Percentiles rank a stretch among this genome's conserved stretches.
Evolutionary conservation across 1,140 invertebrate genomes (phyloP).

Genomic region (Camponotus floridanus): DNA sequence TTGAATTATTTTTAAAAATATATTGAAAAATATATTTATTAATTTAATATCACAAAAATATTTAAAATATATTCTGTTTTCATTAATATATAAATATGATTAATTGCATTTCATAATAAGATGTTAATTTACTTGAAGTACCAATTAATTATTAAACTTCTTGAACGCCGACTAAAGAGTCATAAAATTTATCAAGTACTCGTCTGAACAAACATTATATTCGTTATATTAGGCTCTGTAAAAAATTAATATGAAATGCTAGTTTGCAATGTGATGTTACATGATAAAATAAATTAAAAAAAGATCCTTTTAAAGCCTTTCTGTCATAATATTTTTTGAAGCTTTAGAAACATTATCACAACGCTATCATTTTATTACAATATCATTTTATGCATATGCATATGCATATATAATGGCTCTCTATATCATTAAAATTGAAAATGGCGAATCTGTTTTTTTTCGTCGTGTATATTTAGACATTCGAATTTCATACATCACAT

Average conservation of each 20-base stretch:
- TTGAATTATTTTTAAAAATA: constrained; percentile 23
- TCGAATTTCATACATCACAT: background rate
- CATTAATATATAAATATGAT: background rate
- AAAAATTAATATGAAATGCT: background rate
- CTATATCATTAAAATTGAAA: background rate
- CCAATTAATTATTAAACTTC: constrained; percentile 20
- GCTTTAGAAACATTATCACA: background rate
- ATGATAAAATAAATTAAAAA: background rate
- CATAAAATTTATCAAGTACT: background rate
- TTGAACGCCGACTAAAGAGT: background rate
- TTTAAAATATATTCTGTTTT: background rate
- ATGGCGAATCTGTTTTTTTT: background rate
- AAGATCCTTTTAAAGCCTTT: background rate
- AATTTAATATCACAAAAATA: background rate
- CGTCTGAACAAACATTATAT: background rate
- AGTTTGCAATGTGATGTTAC: background rate
- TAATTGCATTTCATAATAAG: background rate
- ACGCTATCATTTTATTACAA: background rate
- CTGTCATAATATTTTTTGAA: background rate
- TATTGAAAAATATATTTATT: background rate
- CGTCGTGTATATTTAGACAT: background rate
- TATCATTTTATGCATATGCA: too few relatives aligned
- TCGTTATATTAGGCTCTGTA: background rate
- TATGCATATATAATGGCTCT: too few relatives aligned
- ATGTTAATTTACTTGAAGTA: background rate